Evolutionary conservation across 2,797 vertebrate species (phyloP).

Genomic region (Kryptopterus vitreolus): DNA sequence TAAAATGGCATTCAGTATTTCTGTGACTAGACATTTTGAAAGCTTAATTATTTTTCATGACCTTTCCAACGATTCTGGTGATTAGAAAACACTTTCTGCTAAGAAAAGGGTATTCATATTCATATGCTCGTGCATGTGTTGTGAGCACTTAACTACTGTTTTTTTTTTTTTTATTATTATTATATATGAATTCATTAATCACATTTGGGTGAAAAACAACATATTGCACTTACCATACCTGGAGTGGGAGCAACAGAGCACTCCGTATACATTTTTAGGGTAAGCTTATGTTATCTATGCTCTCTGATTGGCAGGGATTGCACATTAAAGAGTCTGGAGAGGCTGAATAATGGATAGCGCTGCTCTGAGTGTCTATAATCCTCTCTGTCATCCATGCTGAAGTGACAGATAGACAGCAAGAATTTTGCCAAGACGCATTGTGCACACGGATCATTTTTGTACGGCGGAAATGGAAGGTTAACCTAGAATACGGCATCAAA

Average conservation of each 20-base stretch:
- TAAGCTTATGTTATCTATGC: slow-evolving; percentile 19
- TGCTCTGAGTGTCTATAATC: slow-evolving; percentile 33
- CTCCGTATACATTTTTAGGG: background rate
- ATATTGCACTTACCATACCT: background rate
- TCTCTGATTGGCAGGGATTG: slow-evolving; percentile 15
- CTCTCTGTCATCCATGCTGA: slow-evolving; percentile 25
- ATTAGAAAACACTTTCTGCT: slow-evolving; percentile 26
- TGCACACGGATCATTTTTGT: background rate
- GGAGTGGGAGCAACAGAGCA: background rate
- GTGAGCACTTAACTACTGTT: slow-evolving; percentile 8
- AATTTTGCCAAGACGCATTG: background rate
- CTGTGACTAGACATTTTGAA: slow-evolving; percentile 31
- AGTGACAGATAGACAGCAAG: slow-evolving; percentile 10
- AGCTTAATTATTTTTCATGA: slow-evolving; percentile 43
- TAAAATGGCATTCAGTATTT: slow-evolving; percentile 29
- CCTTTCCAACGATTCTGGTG: slow-evolving; percentile 42
- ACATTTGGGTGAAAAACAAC: background rate
- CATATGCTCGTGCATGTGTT: slow-evolving; percentile 1
- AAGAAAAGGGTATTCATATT: background rate
- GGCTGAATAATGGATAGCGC: slow-evolving; percentile 22
- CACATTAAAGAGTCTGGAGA: slow-evolving; percentile 8
- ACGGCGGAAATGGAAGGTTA: no score
- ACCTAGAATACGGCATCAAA: background rate
- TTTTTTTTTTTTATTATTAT: background rate
- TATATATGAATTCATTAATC: background rate